A percentile compares a stretch with the other conserved stretches of the same genome.
These are phyloP conservation scores for Arrhamphus sclerolepis DNA, from an alignment of 2,797 vertebrate species.

Conservation along the genomic window DNA sequence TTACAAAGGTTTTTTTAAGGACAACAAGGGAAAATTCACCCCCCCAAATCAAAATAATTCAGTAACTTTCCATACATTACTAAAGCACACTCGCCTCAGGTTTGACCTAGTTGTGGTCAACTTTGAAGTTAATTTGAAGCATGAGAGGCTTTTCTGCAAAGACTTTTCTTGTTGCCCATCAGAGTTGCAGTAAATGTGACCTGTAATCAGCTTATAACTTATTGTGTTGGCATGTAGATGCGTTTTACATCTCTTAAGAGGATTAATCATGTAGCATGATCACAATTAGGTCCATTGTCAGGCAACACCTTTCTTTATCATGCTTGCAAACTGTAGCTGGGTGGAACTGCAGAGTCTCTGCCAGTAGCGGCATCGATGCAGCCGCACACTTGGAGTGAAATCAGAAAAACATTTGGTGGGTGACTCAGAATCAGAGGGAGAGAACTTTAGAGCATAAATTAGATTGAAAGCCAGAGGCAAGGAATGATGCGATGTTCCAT, in stretches of 20 bases:
- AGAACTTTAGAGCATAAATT: too few species aligned
- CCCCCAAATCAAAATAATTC: constrained; percentile 10
- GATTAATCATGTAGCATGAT: constrained; percentile 58
- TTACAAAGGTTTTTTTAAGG: constrained; percentile 10
- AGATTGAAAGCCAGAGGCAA: too few species aligned
- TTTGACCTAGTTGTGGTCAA: constrained; percentile 38
- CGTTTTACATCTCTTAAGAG: constrained; percentile 64
- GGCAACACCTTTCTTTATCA: constrained; percentile 37
- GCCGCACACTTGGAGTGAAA: too few species aligned
- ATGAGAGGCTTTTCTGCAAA: constrained; percentile 44
- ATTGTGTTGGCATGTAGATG: constrained; percentile 57
- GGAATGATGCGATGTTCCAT: too few species aligned
- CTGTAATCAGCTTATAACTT: constrained; percentile 67
- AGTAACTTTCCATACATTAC: constrained; percentile 14
- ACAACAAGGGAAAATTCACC: constrained; percentile 9
- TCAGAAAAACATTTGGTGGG: too few species aligned
- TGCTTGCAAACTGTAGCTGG: too few species aligned
- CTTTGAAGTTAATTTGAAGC: constrained; percentile 46
- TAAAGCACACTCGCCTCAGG: constrained; percentile 15
- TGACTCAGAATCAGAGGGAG: too few species aligned
- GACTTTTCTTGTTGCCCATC: constrained; percentile 38
- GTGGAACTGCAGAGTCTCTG: too few species aligned
- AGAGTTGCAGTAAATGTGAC: constrained; percentile 56
- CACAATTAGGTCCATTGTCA: constrained; percentile 46
- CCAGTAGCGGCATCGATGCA: too few species aligned